phyloP scores from a whole-genome alignment of 2,797 vertebrate genomes.

The Parotocinclus haroldoi region DNA sequence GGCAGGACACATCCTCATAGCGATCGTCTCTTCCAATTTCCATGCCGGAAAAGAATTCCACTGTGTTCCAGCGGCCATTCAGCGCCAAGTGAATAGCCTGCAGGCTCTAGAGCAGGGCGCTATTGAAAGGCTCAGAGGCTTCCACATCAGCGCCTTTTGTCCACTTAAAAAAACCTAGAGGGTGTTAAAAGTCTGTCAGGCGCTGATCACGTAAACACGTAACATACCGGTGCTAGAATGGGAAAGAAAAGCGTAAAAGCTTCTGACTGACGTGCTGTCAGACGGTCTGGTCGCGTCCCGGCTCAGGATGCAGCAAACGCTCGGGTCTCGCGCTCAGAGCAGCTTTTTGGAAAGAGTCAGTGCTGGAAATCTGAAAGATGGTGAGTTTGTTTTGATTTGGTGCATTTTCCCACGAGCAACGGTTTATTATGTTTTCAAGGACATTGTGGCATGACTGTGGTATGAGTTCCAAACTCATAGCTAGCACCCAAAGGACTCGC shows the following conservation, averaged over 20 bases:
- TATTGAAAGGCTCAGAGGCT: conserved; percentile 43
- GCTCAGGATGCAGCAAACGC: conserved; percentile 26
- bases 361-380: conserved; percentile 36
- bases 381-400: conserved; percentile 32
- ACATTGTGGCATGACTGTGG: no score
- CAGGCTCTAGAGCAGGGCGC: conserved; percentile 45
- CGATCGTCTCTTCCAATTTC: no score
- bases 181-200: conserved; percentile 42
- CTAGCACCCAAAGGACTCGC: no score
- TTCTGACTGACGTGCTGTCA: conserved; percentile 39
- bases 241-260: conserved; percentile 31
- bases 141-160: conserved; percentile 45
- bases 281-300: conserved; percentile 24
- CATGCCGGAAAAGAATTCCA: conserved; percentile 25
- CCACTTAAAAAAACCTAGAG: conserved; percentile 49
- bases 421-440: no score
- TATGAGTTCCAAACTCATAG: no score
- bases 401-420: no score
- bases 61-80: conserved; percentile 41
- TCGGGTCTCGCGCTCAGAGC: conserved; percentile 14
- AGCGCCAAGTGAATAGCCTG: conserved; percentile 45
- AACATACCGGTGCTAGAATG: conserved; percentile 42
- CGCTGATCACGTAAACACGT: conserved; percentile 27
- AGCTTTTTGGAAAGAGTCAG: conserved; percentile 17
- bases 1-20: no score